Conservation (phyloP, 2,113 vertebrate genomes). For the Geococcyx californianus region DNA sequence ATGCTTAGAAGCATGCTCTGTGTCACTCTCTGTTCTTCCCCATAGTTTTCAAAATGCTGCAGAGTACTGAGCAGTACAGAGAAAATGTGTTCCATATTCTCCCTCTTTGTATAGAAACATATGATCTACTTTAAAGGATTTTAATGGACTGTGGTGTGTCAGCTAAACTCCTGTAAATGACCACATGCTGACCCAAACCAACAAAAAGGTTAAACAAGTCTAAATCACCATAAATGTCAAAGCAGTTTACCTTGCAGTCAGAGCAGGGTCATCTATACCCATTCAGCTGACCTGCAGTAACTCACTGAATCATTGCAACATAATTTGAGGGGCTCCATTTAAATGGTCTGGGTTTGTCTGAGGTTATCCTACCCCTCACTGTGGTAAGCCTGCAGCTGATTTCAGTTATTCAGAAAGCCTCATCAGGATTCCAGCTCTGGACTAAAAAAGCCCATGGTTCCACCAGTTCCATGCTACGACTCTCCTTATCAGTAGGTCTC, state of each 20-base stretch:
- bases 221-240: background rate
- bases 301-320: background rate
- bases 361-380: background rate
- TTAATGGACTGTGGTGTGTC: background rate
- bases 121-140: background rate
- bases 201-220: background rate
- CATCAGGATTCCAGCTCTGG: background rate
- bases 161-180: background rate
- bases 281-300: background rate
- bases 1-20: background rate
- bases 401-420: background rate
- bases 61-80: background rate
- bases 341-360: background rate
- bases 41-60: background rate
- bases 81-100: background rate
- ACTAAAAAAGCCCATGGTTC: background rate
- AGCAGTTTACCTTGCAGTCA: background rate
- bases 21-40: background rate
- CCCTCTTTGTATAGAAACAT: background rate
- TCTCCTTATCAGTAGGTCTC: background rate
- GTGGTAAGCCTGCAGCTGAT: background rate
- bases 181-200: background rate
- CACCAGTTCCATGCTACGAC: background rate
- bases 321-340: background rate
- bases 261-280: background rate